Evolutionary conservation across 2,888 invertebrate species (phyloP), one percentile per base, ranked within the genome.

Genomic region (Drosophila villosipedis): DNA sequence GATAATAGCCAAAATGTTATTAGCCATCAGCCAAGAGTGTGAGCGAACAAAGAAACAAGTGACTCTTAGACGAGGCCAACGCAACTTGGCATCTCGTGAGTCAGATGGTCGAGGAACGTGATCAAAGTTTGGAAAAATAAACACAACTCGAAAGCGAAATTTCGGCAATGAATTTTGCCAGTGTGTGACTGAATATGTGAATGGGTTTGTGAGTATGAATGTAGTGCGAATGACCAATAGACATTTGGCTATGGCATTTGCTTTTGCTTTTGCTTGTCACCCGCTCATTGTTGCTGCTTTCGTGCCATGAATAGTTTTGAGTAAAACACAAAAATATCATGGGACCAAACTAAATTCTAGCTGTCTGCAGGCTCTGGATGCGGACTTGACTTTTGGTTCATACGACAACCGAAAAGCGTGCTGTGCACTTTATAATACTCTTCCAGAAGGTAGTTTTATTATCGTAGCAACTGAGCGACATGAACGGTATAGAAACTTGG

Each of bases 241-340:
- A 76, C 65, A 75, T 58, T 47, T 47, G 25, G 9, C 4, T 65
- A 3, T 71, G 41, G 65, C 52, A 61, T 62, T 64, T 47, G 47
- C 61, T 66, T 63, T 57, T 62, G 59, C 43, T 63, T 58, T 50
- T 68, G 54, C 22, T 52, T 28, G 49, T 25, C 60, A 37, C 28
- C 57, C 55, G 62, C 35, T 61, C 30, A 22, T 54, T 19, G 39
- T 39, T 54, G 64, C 43, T 65, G 65, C 19, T 60, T 43, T 62
- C 59, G 70, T 66, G 78, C 71, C 70, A 87, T 87, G 90, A 90
- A 87, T 87, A 87, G 87, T 78, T 90, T 91, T 80, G 72, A 83
- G 85, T 88, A 76, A 84, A 76, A 72, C 55, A 73, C 84, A 82
- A 79, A 74, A 86, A 73, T 75, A 75, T 75, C 61, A 37, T 49